Base-by-base conservation (phyloP, 2,113 vertebrate genomes). In the Forbesichthys papilliferus region DNA sequence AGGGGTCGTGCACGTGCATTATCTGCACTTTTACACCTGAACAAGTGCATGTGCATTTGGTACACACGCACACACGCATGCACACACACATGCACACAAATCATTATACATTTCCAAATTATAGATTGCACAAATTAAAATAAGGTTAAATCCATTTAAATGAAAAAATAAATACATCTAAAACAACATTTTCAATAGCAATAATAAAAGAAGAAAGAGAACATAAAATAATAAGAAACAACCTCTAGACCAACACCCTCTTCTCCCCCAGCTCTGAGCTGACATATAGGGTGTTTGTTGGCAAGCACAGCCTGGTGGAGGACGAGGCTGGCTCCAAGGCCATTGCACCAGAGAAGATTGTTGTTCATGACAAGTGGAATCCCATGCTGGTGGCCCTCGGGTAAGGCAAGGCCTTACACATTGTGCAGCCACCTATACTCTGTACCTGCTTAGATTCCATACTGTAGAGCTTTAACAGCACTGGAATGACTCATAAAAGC, bases 351-450 rank as follows among this genome's bases (percentile, higher is more conserved):
- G 94, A 95, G 69, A 94, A 93, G 84, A 91, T 88, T 0, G 67
- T 95, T 0, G 95, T 97, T 54, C 95, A 98, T 0, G 92, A 96
- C 89, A 92, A 93, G 0, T 97, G 94, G 94, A 93, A 91, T 86
- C 82, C 92, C 61, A 69, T 82, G 67, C 89, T 92, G 3, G 92
- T 92, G 70, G 84, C 89, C 68, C 18, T 92, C 0, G 93, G 93
- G 93, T 93, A 77, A 87, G 79, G 75, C 48, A 33, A 63, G 59
- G 69, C n/a, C 48, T 47, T 33, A 1, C 0, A 1, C 42, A 46
- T 49, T 49, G 12, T 42, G 36, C 1, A 42, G 36, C 36, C 36
- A 42, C 7, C 36, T 1, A 7, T 8, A 9, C 2, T 0, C 13
- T 4, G 49, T 11, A 52, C 9, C 49, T 14, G 10, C 13, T 11